Base-by-base conservation (phyloP, 2,888 invertebrate species). In the Drosophila stalkeri region DNA sequence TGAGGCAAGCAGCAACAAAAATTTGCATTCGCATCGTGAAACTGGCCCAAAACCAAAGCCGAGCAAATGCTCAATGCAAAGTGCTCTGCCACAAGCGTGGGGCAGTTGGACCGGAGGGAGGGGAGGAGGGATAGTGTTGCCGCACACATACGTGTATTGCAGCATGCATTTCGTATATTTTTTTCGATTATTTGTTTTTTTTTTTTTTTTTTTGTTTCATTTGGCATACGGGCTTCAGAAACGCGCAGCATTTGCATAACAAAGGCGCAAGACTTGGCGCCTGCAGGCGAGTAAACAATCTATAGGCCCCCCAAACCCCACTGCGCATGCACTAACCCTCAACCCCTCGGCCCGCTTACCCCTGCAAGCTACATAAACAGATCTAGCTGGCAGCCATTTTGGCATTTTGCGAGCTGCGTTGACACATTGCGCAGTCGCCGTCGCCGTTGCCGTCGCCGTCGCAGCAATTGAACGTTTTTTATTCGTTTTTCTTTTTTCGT, bases 211-310 rank as follows among this genome's bases (percentile, higher is more conserved):
- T 51, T n/a, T n/a, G n/a, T n/a, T n/a, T 20, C 18, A 51, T 51
- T 71, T 52, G 56, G 54, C 66, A 61, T 67, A 62, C 60, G 64
- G 67, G 75, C 76, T 54, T 62, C 62, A 71, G 80, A 60, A 80
- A 77, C 71, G 66, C 75, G 71, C 57, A 70, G 57, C 61, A 87
- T 86, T 86, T 86, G 77, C 89, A 86, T 84, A 86, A 89, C 81
- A 86, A 86, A 83, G 89, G 81, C 84, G 87, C 84, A 86, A 81
- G 86, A 71, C 56, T 79, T 79, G 89, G 79, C 89, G 86, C 89
- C 89, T 72, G 64, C 47, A 75, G 82, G 80, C 84, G 63, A 86
- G 72, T 77, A 77, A 77, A 80, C 72, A 81, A 71, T 63, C 33
- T 27, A 41, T n/a, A 41, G 9, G 16, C 55, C 37, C 55, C 55